Evolutionary conservation across 2,888 invertebrate genomes (phyloP), one percentile per base, ranked within the genome.

Genomic region (Crepidodera aurea): DNA sequence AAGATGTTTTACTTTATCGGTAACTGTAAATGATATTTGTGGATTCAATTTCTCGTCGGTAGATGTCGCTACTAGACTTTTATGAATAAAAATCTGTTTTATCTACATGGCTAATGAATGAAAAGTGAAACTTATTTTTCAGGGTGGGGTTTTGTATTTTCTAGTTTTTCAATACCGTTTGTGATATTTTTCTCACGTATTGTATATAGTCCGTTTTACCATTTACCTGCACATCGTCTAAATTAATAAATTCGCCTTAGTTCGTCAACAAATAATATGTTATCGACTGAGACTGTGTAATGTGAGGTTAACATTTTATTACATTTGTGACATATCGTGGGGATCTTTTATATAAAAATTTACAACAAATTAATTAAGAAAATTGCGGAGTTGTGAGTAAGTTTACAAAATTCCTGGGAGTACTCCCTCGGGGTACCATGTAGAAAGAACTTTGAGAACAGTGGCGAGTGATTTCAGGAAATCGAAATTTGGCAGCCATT

Each of bases 111-210:
- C 39, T 22, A 56, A 61, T 56, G 51, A 51, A 63, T 59, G 63
- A 65, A 67, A 66, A 65, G 69, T 65, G 65, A 69, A 70, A 68
- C 64, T 58, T 56, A 68, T 67, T 69, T 69, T 69, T 59, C 55
- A 69, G 72, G 72, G 72, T 72, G 72, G 72, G 72, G 72, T 72
- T 72, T 71, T 67, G 58, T 62, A 69, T 64, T 62, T 62, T 63
- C 55, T 63, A 55, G 56, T 65, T 68, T 64, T 63, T 56, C 51
- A 56, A 48, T 63, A 63, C 60, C 25, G 42, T 58, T 60, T 63
- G 55, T 62, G 60, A 58, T 58, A 62, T 62, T 62, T 65, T 65
- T 65, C 42, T 42, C 42, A 42, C 29, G 18, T 44, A 42, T 25
- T 42, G 12, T 53, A 44, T 5, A 32, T 18, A 42, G n/a, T 29